Evolutionary conservation across 30 jellyfish, hydroid and myxozoan genomes (phyloP), one percentile per base, ranked within the genome.

Genomic region (Pelagia noctiluca): DNA sequence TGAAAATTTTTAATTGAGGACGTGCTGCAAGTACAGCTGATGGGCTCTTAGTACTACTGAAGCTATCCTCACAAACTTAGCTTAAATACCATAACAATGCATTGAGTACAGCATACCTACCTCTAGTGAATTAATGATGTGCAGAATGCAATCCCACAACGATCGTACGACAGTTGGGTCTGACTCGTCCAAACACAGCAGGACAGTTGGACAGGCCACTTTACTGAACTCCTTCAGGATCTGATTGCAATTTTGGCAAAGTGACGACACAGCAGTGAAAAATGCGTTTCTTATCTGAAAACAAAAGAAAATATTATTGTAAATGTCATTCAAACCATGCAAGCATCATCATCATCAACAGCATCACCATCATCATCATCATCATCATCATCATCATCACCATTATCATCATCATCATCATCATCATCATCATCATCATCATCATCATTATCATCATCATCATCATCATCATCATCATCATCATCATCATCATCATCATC

Each of bases 221-320:
- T 89, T 4, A 10, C 35, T 37, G 66, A 30, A 30, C 48, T 64
- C 62, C 30, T 47, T 33, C 22, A 63, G 35, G 35, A 53, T 57
- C 3, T 18, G 37, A 7, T 53, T 24, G 73, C 75, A 35, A 35
- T 26, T 24, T 70, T 89, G 82, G 42, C 89, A 78, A 62, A 85
- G 63, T 22, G 93, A 62, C 11, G 96, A 86, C 3, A 92, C 48
- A 11, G 80, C 78, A 10, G 77, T 57, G 90, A 77, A 92, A 94
- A 92, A 92, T 1, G 98, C 83, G 31, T 72, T 42, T 35, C 98
- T 88, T 36, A 92, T 84, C 98, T 92, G 67, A 32, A 74, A 35
- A 65, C 1, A 0, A 85, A 42, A 50, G 42, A 2, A 29, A 7
- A 75, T 11, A 49, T 73, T 73, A 35, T 22, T 38, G 85, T 2